phyloP scores from a whole-genome alignment of 2,113 vertebrate genomes.

The Perca fluviatilis region DNA sequence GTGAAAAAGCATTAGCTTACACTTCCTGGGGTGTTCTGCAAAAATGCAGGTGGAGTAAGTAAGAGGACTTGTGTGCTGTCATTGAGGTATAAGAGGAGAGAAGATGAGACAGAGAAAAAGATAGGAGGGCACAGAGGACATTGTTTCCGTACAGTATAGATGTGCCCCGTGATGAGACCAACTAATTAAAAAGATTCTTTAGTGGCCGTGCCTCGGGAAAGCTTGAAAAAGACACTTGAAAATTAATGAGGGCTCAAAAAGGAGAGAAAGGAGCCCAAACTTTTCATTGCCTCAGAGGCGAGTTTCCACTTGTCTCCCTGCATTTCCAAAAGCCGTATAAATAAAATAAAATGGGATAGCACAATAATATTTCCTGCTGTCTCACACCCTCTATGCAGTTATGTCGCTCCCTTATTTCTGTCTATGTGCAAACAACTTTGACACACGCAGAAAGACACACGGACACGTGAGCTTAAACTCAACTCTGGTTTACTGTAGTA shows the following conservation, averaged over 20 bases:
- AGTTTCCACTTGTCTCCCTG: conserved; percentile 55
- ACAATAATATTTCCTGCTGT: conserved; percentile 47
- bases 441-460: too few species aligned
- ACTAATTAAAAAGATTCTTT: conserved; percentile 84
- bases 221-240: conserved; percentile 79
- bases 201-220: conserved; percentile 78
- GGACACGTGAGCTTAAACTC: too few species aligned
- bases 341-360: conserved; percentile 51
- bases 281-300: conserved; percentile 63
- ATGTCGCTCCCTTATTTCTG: too few species aligned
- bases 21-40: conserved; percentile 32
- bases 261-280: conserved; percentile 56
- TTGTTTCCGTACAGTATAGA: conserved; percentile 72
- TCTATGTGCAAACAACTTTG: too few species aligned
- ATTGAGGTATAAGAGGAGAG: conserved; percentile 52
- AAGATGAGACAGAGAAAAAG: conserved; percentile 47
- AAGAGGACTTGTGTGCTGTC: conserved; percentile 44
- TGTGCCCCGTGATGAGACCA: conserved; percentile 75
- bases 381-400: conserved; percentile 21
- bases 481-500: too few species aligned
- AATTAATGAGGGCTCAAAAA: conserved; percentile 80
- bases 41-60: conserved; percentile 58
- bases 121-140: conserved; percentile 75
- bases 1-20: conserved; percentile 45
- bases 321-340: conserved; percentile 36